These are phyloP conservation scores for Danio tinwini DNA, from an alignment of 2,797 vertebrate species.

Conservation along the genomic window DNA sequence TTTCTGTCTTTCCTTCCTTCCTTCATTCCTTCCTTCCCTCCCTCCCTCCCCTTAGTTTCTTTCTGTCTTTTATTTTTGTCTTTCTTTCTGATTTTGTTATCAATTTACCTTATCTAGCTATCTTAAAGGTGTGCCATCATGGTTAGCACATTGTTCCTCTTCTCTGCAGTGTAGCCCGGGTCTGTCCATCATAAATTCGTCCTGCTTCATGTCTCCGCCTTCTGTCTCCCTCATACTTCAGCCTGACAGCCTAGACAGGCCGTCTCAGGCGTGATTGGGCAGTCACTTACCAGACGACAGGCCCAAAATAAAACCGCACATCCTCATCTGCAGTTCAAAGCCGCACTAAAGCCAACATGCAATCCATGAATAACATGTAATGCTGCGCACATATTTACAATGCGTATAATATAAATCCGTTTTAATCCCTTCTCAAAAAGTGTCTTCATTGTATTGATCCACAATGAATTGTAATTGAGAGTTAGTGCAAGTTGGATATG, in stretches of 20 bases:
- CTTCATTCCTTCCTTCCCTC: no score
- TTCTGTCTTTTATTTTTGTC: no score
- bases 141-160: neutral
- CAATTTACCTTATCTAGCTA: no score
- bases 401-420: neutral
- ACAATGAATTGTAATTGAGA: neutral
- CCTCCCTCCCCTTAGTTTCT: no score
- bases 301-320: constrained; percentile 70
- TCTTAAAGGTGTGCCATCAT: neutral
- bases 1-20: no score
- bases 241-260: constrained; percentile 71
- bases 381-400: neutral
- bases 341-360: constrained; percentile 65
- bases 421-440: neutral
- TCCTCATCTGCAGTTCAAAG: constrained; percentile 63
- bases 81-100: no score
- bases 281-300: constrained; percentile 69
- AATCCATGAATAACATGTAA: constrained; percentile 5
- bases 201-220: constrained; percentile 69
- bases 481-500: constrained; percentile 54
- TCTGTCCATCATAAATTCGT: constrained; percentile 70
- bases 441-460: constrained; percentile 51
- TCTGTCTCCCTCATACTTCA: constrained; percentile 74
- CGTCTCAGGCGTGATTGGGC: constrained; percentile 69
- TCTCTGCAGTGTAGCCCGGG: constrained; percentile 43